phyloP scores from a whole-genome alignment of 2,797 vertebrate species.

The Rhinophrynus dorsalis region DNA sequence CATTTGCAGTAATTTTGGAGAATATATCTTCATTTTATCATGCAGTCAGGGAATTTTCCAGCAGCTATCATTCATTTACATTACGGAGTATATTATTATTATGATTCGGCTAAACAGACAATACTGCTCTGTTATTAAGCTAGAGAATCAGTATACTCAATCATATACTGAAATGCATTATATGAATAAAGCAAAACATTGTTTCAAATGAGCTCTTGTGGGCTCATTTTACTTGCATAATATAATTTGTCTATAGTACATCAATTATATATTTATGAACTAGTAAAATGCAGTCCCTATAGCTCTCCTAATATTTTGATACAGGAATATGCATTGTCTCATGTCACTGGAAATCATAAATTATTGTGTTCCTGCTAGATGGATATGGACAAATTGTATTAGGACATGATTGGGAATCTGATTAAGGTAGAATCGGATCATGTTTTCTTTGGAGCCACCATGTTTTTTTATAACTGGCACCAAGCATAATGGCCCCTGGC shows the following conservation, averaged over 20 bases:
- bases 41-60: slow-evolving; percentile 24
- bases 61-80: slow-evolving; percentile 50
- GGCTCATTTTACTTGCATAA: slow-evolving; percentile 47
- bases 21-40: slow-evolving; percentile 46
- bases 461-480: slow-evolving; percentile 82
- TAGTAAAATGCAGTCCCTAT: slow-evolving; percentile 90
- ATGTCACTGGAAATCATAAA: slow-evolving; percentile 92
- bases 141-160: slow-evolving; percentile 50
- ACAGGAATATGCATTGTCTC: slow-evolving; percentile 90
- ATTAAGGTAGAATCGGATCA: slow-evolving; percentile 91
- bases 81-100: slow-evolving; percentile 54
- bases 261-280: slow-evolving; percentile 89
- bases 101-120: slow-evolving; percentile 47
- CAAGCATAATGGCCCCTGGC: slow-evolving; percentile 80
- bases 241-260: slow-evolving; percentile 50
- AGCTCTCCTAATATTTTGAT: slow-evolving; percentile 85
- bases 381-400: slow-evolving; percentile 97
- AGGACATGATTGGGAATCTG: slow-evolving; percentile 95
- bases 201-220: slow-evolving; percentile 50
- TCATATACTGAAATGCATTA: slow-evolving; percentile 46
- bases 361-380: slow-evolving; percentile 95
- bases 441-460: slow-evolving; percentile 85
- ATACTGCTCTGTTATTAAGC: slow-evolving; percentile 48
- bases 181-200: slow-evolving; percentile 40
- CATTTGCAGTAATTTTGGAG: slow-evolving; percentile 40